Conservation (phyloP, 2,888 invertebrate species). For the Brachynemurus nebulosus region DNA sequence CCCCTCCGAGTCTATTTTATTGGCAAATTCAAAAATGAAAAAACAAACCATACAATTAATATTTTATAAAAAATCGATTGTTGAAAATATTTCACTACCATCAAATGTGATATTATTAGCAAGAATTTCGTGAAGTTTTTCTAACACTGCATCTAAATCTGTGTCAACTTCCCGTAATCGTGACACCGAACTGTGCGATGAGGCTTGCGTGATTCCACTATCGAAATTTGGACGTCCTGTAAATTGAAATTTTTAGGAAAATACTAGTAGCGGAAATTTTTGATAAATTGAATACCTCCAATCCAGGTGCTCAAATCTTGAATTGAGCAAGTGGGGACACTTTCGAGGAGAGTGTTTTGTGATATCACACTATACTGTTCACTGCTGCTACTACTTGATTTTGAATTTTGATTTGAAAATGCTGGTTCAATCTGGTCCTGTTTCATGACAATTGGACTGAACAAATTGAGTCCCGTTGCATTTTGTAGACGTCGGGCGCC, state of each 20-base stretch:
- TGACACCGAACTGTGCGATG: constrained; percentile 7
- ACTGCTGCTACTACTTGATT: constrained; percentile 28
- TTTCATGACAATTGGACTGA: constrained; percentile 38
- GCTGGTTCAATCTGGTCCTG: constrained; percentile 31
- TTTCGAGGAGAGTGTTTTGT: constrained; percentile 3
- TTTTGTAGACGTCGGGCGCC: background rate
- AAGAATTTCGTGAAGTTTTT: constrained; percentile 54
- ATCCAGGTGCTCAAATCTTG: constrained; percentile 55
- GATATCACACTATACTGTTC: too few relatives aligned
- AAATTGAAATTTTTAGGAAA: background rate
- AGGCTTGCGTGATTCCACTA: constrained; percentile 5
- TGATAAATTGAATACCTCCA: constrained; percentile 37
- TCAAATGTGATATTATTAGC: constrained; percentile 53
- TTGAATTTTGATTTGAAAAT: constrained; percentile 31
- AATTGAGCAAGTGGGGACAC: constrained; percentile 37
- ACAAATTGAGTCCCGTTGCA: constrained; percentile 32
- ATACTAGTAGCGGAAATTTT: too few relatives aligned
- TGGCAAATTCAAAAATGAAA: too few relatives aligned
- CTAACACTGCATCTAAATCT: constrained; percentile 53
- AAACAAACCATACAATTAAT: too few relatives aligned
- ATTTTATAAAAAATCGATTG: background rate
- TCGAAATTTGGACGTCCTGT: constrained; percentile 15
- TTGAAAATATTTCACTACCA: constrained; percentile 29
- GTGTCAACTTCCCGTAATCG: constrained; percentile 41
- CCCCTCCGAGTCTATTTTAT: constrained; percentile 38